Evolutionary conservation across 2,888 invertebrate species (phyloP).

Genomic region (Leptopilina syphax): DNA sequence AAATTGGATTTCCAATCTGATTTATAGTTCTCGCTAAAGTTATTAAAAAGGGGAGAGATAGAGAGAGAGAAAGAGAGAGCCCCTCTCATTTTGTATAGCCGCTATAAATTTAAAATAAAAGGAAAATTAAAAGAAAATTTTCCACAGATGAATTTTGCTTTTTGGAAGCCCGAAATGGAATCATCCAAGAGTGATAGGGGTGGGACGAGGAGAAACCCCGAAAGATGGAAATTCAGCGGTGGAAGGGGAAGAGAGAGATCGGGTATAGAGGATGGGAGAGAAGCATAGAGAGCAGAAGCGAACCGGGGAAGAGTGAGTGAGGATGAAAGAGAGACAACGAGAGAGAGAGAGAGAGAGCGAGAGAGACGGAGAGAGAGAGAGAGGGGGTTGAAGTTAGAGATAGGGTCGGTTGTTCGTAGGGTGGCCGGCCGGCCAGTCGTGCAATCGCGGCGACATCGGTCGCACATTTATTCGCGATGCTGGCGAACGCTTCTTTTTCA

Average conservation of each 20-base stretch:
- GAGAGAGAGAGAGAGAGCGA: conserved; percentile 44
- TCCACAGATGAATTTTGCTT: neutral
- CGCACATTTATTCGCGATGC: conserved; percentile 30
- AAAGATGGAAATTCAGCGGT: conserved; percentile 41
- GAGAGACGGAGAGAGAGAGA: conserved; percentile 47
- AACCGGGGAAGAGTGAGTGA: conserved; percentile 20
- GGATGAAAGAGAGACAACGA: conserved; percentile 3
- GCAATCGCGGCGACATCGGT: conserved; percentile 58
- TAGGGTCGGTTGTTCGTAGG: conserved; percentile 58
- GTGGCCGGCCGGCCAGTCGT: conserved; percentile 73
- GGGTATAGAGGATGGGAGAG: conserved; percentile 10
- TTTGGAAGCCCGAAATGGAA: conserved; percentile 6
- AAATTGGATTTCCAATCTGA: too few species aligned
- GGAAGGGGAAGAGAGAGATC: conserved; percentile 40
- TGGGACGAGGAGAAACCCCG: conserved; percentile 41
- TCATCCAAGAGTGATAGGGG: conserved; percentile 30
- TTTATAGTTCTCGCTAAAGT: too few species aligned
- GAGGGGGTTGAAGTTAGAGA: conserved; percentile 57
- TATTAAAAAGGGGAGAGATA: too few species aligned
- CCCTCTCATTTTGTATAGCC: neutral
- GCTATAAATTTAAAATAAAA: neutral
- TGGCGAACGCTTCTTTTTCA: conserved; percentile 1
- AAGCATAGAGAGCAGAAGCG: conserved; percentile 48
- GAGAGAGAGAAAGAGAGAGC: neutral
- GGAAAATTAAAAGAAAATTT: conserved; percentile 13